Percentiles rank a stretch among this genome's conserved stretches.
Conservation (phyloP, 2,113 vertebrate species). For the Lonchura striata region DNA sequence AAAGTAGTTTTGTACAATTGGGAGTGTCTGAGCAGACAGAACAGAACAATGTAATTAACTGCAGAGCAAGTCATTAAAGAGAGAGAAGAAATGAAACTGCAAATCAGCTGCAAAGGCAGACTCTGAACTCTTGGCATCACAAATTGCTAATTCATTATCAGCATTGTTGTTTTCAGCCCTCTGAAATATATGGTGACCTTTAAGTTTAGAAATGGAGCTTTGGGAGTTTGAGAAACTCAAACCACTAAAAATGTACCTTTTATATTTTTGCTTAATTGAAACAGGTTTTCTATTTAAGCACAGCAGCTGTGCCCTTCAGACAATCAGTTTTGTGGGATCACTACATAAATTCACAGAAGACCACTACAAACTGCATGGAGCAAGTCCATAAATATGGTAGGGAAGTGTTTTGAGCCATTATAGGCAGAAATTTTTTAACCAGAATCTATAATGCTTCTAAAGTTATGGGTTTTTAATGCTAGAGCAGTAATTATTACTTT, state of each 20-base stretch:
- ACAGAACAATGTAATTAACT: neutral
- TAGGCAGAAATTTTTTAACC: neutral
- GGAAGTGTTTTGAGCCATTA: neutral
- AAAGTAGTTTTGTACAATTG: neutral
- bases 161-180: neutral
- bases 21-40: neutral
- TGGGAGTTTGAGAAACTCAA: neutral
- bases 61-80: neutral
- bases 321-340: neutral
- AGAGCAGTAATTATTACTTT: neutral
- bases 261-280: neutral
- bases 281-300: neutral
- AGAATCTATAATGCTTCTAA: neutral
- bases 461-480: neutral
- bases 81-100: neutral
- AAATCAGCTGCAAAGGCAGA: slow-evolving; percentile 1
- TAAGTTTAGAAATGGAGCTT: neutral
- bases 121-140: neutral
- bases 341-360: neutral
- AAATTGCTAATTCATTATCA: neutral
- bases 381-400: neutral
- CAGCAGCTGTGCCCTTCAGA: neutral
- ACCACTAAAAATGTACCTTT: neutral
- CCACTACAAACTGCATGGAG: neutral
- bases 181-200: neutral